phyloP scores from a whole-genome alignment of 2,888 invertebrate genomes.

The Bibio marci region DNA sequence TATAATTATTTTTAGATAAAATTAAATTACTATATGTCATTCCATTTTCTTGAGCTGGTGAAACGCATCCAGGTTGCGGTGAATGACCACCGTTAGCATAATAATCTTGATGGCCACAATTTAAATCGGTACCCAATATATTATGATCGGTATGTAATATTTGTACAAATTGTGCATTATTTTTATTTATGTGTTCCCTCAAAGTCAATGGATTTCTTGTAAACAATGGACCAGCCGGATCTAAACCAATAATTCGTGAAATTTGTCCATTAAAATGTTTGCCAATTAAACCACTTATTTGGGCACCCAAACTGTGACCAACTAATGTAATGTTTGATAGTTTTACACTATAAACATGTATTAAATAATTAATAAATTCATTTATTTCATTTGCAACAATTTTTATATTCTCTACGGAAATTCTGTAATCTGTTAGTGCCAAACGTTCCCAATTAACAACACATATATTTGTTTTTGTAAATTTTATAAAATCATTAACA shows the following conservation, averaged over 20 bases:
- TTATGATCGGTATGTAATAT: slow-evolving; percentile 4
- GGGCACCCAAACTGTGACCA: slow-evolving; percentile 3
- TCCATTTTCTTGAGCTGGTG: neutral
- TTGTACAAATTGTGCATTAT: slow-evolving; percentile 5
- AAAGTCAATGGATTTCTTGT: neutral
- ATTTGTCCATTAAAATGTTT: neutral
- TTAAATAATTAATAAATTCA: slow-evolving; percentile 1
- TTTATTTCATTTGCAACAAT: neutral
- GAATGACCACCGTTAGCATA: slow-evolving; percentile 4
- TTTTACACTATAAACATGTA: neutral
- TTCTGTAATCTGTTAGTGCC: slow-evolving; percentile 1
- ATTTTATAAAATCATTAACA: neutral
- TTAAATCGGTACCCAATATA: neutral
- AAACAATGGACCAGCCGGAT: slow-evolving; percentile 5
- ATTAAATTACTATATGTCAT: neutral
- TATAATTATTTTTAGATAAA: neutral
- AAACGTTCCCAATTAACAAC: slow-evolving; percentile 1
- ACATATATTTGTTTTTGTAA: neutral
- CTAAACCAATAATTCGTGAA: slow-evolving; percentile 5
- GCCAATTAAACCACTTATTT: slow-evolving; percentile 1
- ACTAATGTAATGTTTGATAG: neutral
- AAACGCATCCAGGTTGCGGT: slow-evolving; percentile 5
- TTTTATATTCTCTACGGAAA: neutral
- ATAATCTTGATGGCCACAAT: slow-evolving; percentile 4
- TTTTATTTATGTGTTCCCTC: neutral